Evolutionary conservation across 2,888 invertebrate species (phyloP).

Genomic region (Elegia similella): DNA sequence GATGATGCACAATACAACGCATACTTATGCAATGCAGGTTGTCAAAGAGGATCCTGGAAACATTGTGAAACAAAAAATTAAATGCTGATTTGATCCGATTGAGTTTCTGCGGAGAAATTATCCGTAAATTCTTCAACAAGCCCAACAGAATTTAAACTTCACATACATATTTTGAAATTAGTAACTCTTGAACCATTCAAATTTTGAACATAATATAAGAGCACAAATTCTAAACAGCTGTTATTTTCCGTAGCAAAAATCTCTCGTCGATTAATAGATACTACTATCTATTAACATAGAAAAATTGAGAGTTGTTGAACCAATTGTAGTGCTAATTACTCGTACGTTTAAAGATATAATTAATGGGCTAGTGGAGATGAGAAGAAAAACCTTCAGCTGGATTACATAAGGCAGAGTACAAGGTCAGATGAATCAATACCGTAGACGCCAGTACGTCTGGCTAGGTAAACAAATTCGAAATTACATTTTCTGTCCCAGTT

Average conservation of each 20-base stretch:
- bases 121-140: too few species aligned
- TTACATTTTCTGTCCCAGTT: constrained; percentile 16
- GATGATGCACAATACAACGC: constrained; percentile 25
- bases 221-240: too few species aligned
- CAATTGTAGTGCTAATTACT: neutral
- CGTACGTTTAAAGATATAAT: neutral
- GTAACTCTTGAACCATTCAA: too few species aligned
- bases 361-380: constrained; percentile 26
- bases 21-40: constrained; percentile 33
- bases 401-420: constrained; percentile 53
- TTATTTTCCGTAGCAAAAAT: too few species aligned
- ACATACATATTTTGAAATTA: too few species aligned
- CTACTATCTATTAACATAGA: too few species aligned
- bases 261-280: too few species aligned
- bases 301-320: too few species aligned
- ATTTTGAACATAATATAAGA: too few species aligned
- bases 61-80: constrained; percentile 1
- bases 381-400: constrained; percentile 36
- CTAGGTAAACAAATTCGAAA: constrained; percentile 30
- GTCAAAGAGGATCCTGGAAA: constrained; percentile 21
- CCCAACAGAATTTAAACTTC: too few species aligned
- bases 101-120: too few species aligned
- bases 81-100: too few species aligned
- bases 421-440: constrained; percentile 67
- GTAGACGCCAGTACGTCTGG: constrained; percentile 59